Evolutionary conservation across 2,113 vertebrate genomes (phyloP).

Genomic region (Mystacornis crossleyi): DNA sequence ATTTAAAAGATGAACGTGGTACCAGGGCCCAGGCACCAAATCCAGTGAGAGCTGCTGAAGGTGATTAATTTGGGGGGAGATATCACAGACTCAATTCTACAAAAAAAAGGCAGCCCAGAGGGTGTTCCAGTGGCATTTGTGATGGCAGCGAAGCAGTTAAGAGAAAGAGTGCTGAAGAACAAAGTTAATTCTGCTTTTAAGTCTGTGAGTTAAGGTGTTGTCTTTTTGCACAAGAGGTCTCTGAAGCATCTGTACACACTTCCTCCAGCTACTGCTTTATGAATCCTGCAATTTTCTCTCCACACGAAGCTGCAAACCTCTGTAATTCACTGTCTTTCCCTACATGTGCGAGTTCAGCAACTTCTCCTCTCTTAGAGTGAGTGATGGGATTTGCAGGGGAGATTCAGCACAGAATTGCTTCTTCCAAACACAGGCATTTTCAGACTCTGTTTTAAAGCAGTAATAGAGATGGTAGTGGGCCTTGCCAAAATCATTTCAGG

Average conservation of each 20-base stretch:
- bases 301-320: not conserved
- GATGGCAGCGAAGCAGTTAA: not conserved
- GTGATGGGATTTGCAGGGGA: not conserved
- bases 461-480: not conserved
- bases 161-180: not conserved
- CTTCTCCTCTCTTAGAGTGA: not conserved
- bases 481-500: not conserved
- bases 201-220: not conserved
- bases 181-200: conserved; percentile 6
- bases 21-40: not conserved
- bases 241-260: not conserved
- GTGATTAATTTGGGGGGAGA: not conserved
- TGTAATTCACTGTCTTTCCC: not conserved
- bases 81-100: not conserved
- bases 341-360: not conserved
- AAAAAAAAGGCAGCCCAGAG: not conserved
- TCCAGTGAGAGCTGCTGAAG: not conserved
- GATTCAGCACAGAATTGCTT: not conserved
- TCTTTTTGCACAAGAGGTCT: conserved; percentile 18
- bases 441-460: not conserved
- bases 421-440: not conserved
- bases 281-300: conserved; percentile 26
- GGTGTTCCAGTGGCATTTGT: not conserved
- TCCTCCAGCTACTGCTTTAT: conserved; percentile 38
- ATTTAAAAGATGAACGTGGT: not conserved